These are phyloP conservation scores for Lordiphosa stackelbergi DNA, from an alignment of 1,140 invertebrate genomes.

Conservation along the genomic window DNA sequence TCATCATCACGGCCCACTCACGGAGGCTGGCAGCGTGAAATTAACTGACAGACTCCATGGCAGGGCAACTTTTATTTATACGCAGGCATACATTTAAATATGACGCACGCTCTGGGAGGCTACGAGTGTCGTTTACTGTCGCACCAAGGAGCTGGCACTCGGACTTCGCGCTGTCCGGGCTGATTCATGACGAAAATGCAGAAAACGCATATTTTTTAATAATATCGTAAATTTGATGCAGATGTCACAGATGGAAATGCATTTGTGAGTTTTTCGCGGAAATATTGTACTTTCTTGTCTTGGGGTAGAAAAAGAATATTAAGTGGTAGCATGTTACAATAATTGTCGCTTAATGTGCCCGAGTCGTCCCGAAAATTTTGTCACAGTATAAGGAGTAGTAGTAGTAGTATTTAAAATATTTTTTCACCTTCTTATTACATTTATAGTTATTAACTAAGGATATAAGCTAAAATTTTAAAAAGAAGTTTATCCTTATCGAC, in stretches of 20 bases:
- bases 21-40: conserved; percentile 69
- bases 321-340: too few relatives aligned
- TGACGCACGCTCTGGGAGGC: conserved; percentile 37
- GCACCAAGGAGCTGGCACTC: conserved; percentile 35
- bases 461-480: too few relatives aligned
- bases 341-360: too few relatives aligned
- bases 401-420: too few relatives aligned
- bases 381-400: too few relatives aligned
- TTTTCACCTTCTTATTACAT: too few relatives aligned
- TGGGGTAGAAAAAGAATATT: neutral
- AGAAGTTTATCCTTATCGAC: too few relatives aligned
- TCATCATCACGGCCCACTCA: conserved; percentile 63
- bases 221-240: conserved; percentile 67
- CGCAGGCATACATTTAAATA: conserved; percentile 66
- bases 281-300: conserved; percentile 12
- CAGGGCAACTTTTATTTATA: conserved; percentile 66
- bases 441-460: too few relatives aligned
- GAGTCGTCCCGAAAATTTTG: too few relatives aligned
- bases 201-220: neutral
- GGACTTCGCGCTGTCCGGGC: conserved; percentile 34
- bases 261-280: conserved; percentile 53
- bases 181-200: conserved; percentile 28
- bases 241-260: conserved; percentile 56
- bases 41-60: conserved; percentile 64
- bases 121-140: conserved; percentile 60